Evolutionary conservation across 35 echinoderm and acorn worm genomes (phyloP).

Genomic region (Stichopus chloronotus): DNA sequence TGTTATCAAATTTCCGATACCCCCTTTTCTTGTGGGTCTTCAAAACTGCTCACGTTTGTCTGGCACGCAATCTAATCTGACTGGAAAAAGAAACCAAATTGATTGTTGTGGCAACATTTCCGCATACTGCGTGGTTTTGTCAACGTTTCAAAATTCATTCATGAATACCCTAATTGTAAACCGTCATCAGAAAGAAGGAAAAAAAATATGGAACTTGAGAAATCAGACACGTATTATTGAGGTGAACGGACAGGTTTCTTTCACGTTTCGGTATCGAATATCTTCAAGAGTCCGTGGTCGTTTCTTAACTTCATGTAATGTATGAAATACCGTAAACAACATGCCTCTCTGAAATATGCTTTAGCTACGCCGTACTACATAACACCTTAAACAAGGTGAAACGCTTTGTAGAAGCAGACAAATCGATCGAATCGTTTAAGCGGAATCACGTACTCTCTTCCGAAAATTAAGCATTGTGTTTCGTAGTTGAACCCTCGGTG

Average conservation of each 20-base stretch:
- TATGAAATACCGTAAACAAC: no score
- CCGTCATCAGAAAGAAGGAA: no score
- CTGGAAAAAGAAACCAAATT: no score
- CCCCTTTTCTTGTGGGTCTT: no score
- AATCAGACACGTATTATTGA: background rate
- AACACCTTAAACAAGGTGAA: background rate
- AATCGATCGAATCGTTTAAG: background rate
- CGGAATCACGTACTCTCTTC: background rate
- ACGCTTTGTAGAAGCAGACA: background rate
- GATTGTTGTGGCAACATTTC: no score
- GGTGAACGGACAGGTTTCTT: background rate
- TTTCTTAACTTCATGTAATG: background rate
- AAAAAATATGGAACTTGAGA: background rate
- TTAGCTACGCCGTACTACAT: background rate
- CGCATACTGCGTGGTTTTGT: no score
- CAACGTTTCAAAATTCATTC: no score
- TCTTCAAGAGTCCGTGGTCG: background rate
- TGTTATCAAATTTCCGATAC: no score
- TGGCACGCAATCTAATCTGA: no score
- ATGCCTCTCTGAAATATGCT: no score
- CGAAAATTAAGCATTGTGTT: background rate
- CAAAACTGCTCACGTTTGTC: no score
- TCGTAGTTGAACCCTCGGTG: background rate
- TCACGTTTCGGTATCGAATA: background rate
- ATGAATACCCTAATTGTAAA: no score